phyloP scores from a whole-genome alignment of 2,888 invertebrate species.

The Scaptomyza flava region DNA sequence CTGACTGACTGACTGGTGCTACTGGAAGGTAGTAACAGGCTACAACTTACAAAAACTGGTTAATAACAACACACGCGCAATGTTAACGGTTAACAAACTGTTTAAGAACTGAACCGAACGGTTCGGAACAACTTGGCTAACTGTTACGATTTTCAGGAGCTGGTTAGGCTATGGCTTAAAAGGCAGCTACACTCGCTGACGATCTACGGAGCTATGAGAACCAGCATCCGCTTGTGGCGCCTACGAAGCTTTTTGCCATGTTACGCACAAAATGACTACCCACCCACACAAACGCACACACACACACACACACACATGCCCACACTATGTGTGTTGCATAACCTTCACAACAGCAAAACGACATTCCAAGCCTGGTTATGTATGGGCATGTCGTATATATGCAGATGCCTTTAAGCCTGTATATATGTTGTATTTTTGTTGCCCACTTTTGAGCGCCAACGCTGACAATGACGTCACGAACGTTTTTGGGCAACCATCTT shows the following conservation, averaged over 20 bases:
- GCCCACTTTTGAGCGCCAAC: constrained; percentile 38
- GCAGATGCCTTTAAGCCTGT: background rate
- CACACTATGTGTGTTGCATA: constrained; percentile 52
- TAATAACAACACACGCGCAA: constrained; percentile 33
- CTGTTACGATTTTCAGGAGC: constrained; percentile 29
- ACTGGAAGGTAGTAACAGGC: constrained; percentile 21
- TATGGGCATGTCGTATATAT: constrained; percentile 28
- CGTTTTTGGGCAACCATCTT: constrained; percentile 70
- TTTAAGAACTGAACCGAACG: constrained; percentile 44
- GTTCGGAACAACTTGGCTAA: constrained; percentile 53
- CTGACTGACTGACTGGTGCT: constrained; percentile 22
- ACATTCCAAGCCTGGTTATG: constrained; percentile 35
- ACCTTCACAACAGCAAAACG: constrained; percentile 69
- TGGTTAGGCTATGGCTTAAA: constrained; percentile 44
- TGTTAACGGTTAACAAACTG: constrained; percentile 3
- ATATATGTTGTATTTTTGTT: constrained; percentile 1
- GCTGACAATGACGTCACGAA: constrained; percentile 63
- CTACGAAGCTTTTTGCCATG: constrained; percentile 75
- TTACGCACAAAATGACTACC: constrained; percentile 72
- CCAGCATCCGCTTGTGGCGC: constrained; percentile 76
- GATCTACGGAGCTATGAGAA: constrained; percentile 84
- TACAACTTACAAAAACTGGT: constrained; percentile 67
- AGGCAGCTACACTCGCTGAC: constrained; percentile 84
- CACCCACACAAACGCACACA: constrained; percentile 38
- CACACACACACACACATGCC: constrained; percentile 14